Conservation (phyloP, 1,140 invertebrate genomes). For the Thaumatotibia leucotreta region DNA sequence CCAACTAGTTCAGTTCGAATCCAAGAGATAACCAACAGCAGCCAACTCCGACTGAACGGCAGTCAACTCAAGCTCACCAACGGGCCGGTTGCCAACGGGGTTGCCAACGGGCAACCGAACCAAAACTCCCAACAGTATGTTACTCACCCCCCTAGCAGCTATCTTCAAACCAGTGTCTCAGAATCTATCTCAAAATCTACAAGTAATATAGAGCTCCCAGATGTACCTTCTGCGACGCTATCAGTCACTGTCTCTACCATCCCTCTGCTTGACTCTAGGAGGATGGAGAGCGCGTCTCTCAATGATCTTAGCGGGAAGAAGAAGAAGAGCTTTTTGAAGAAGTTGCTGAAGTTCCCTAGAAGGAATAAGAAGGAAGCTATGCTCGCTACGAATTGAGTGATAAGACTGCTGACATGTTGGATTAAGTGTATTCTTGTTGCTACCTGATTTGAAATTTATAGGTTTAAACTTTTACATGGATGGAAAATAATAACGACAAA, state of each 20-base stretch:
- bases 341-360: slow-evolving; percentile 20
- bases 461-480: too few relatives aligned
- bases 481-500: too few relatives aligned
- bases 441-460: too few relatives aligned
- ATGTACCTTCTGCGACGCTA: not conserved
- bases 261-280: slow-evolving; percentile 3
- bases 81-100: not conserved
- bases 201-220: not conserved
- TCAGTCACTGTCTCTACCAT: not conserved
- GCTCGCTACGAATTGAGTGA: not conserved
- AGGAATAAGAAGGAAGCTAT: slow-evolving; percentile 16
- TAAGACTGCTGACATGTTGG: not conserved
- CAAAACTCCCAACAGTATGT: not conserved
- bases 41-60: not conserved
- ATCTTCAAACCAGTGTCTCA: not conserved
- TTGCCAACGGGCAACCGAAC: not conserved
- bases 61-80: not conserved
- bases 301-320: slow-evolving; percentile 23
- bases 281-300: slow-evolving; percentile 32
- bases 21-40: not conserved
- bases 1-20: not conserved
- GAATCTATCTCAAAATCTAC: not conserved
- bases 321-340: slow-evolving; percentile 32
- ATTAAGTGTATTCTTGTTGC: too few relatives aligned
- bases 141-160: not conserved